Conservation (phyloP, 2,888 invertebrate genomes). For the Himalopsyche kuldschensis region DNA sequence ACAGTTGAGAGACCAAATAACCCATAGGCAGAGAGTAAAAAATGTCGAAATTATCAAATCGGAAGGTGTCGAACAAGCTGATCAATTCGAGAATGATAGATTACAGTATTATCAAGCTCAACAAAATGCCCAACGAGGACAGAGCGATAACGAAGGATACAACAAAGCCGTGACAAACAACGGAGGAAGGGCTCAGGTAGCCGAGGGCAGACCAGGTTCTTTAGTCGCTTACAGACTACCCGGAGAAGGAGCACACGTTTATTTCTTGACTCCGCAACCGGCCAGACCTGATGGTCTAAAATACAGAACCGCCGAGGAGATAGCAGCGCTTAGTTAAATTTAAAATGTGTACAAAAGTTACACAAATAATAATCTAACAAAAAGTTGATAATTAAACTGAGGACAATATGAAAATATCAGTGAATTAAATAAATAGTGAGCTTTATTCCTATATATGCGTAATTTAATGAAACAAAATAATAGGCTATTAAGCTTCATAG, state of each 20-base stretch:
- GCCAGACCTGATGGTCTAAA: constrained; percentile 45
- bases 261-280: constrained; percentile 74
- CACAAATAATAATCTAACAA: background rate
- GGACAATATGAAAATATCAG: background rate
- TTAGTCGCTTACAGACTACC: constrained; percentile 74
- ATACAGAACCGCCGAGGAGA: constrained; percentile 33
- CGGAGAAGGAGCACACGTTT: constrained; percentile 77
- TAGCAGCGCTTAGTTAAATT: constrained; percentile 32
- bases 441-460: background rate
- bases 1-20: constrained; percentile 39
- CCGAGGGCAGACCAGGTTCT: constrained; percentile 60
- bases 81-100: constrained; percentile 44
- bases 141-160: constrained; percentile 37
- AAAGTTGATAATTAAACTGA: background rate
- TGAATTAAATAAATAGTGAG: background rate
- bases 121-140: constrained; percentile 59
- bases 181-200: constrained; percentile 43
- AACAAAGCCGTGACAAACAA: constrained; percentile 2
- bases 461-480: background rate
- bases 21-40: constrained; percentile 48
- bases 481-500: background rate
- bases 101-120: constrained; percentile 65
- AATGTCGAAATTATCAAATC: constrained; percentile 52
- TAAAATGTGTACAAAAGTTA: background rate
- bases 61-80: constrained; percentile 48